phyloP scores from a whole-genome alignment of 1,140 invertebrate species.

The Phocides pigmalion region DNA sequence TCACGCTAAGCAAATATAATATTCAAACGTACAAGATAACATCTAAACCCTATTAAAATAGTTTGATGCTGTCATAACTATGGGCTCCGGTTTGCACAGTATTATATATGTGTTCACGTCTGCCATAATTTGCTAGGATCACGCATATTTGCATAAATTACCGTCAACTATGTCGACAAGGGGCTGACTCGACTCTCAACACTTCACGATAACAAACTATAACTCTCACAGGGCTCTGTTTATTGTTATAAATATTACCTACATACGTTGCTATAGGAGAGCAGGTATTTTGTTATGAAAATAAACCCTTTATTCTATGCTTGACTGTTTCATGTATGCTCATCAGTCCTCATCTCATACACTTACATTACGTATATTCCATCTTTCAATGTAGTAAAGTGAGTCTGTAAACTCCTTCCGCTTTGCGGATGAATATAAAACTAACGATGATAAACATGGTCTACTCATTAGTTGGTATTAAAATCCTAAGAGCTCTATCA shows the following conservation, averaged over 20 bases:
- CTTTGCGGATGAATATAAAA: conserved; percentile 1
- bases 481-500: neutral
- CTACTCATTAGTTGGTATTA: neutral
- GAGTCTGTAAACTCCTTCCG: neutral
- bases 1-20: too few species aligned
- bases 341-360: conserved; percentile 6
- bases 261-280: neutral
- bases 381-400: conserved; percentile 21
- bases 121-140: conserved; percentile 21
- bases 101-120: conserved; percentile 5
- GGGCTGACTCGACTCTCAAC: neutral
- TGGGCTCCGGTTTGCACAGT: conserved; percentile 3
- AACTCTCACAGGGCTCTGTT: neutral
- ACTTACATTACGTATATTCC: conserved; percentile 8
- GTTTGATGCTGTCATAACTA: neutral
- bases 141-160: conserved; percentile 20
- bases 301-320: neutral
- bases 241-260: neutral
- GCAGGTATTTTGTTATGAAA: neutral
- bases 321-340: neutral
- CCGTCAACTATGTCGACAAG: conserved; percentile 11
- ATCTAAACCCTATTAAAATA: neutral
- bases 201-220: neutral
- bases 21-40: neutral
- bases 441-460: conserved; percentile 15